phyloP scores from a whole-genome alignment of 2,888 invertebrate genomes.

The Polydrusus pterygomalis region DNA sequence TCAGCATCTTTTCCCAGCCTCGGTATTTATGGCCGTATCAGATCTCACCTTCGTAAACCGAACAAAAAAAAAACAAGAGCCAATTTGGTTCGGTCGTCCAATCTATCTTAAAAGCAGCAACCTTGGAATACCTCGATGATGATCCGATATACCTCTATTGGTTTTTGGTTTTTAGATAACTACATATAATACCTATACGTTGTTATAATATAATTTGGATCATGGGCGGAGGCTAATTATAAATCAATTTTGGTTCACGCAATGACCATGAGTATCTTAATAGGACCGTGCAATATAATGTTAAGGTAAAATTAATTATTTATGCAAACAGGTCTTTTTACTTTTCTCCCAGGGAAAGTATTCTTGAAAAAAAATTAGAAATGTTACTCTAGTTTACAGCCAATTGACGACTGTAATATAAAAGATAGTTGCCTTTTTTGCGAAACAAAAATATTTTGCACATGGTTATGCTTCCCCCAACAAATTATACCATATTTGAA shows the following conservation, averaged over 20 bases:
- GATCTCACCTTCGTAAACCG: constrained; percentile 40
- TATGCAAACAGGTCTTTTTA: too few relatives aligned
- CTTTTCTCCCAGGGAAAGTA: too few relatives aligned
- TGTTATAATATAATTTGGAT: constrained; percentile 36
- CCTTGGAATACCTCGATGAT: constrained; percentile 45
- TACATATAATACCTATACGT: constrained; percentile 19
- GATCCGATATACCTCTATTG: constrained; percentile 44
- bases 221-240: constrained; percentile 33
- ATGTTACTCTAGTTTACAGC: too few relatives aligned
- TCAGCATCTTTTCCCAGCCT: constrained; percentile 24
- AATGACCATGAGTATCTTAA: too few relatives aligned
- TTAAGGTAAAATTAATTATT: too few relatives aligned
- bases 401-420: too few relatives aligned
- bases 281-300: not conserved
- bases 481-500: too few relatives aligned
- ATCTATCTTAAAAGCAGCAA: constrained; percentile 45
- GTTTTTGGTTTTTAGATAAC: constrained; percentile 48
- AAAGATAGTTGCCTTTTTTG: too few relatives aligned
- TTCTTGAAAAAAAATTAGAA: too few relatives aligned
- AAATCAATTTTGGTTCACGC: constrained; percentile 1
- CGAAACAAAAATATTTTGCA: too few relatives aligned
- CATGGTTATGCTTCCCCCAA: too few relatives aligned
- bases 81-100: constrained; percentile 44
- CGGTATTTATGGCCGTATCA: constrained; percentile 35
- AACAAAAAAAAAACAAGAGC: constrained; percentile 32